A percentile compares a stretch with the other conserved stretches of the same genome.
Conservation (phyloP, 2,888 invertebrate species). For the Synergus laeviventris region DNA sequence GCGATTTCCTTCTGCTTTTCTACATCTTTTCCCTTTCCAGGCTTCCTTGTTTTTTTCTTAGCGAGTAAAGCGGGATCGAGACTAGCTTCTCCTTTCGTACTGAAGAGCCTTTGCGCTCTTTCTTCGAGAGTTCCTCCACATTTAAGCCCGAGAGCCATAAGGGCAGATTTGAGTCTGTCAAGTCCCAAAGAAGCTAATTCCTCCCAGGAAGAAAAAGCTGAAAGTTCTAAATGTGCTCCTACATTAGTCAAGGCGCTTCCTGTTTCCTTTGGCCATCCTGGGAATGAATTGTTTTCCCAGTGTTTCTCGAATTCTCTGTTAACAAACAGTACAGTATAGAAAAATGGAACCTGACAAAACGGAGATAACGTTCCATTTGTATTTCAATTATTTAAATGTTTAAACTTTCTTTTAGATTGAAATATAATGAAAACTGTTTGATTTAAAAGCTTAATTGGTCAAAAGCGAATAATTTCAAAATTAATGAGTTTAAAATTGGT, state of each 20-base stretch:
- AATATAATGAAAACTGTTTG: no score
- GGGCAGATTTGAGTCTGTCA: slow-evolving; percentile 97
- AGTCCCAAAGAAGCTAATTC: slow-evolving; percentile 97
- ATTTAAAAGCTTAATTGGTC: no score
- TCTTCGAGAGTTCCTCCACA: slow-evolving; percentile 99
- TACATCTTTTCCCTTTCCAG: slow-evolving; percentile 79
- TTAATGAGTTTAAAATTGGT: no score
- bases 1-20: slow-evolving; percentile 92
- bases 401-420: no score
- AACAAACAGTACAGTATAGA: no score
- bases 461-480: no score
- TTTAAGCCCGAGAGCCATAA: slow-evolving; percentile 97
- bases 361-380: no score
- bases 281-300: slow-evolving; percentile 93
- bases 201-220: slow-evolving; percentile 97
- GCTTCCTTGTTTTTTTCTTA: slow-evolving; percentile 89
- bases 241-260: slow-evolving; percentile 95
- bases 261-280: slow-evolving; percentile 98
- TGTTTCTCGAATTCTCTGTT: slow-evolving; percentile 87
- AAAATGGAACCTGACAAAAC: no score
- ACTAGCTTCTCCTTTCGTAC: slow-evolving; percentile 96
- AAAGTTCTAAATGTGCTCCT: slow-evolving; percentile 98
- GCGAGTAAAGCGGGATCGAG: slow-evolving; percentile 94
- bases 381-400: no score
- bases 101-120: slow-evolving; percentile 95